A percentile compares a stretch with the other conserved stretches of the same genome.
Conservation (phyloP, 2,797 vertebrate genomes). For the Nyctalus aviator region DNA sequence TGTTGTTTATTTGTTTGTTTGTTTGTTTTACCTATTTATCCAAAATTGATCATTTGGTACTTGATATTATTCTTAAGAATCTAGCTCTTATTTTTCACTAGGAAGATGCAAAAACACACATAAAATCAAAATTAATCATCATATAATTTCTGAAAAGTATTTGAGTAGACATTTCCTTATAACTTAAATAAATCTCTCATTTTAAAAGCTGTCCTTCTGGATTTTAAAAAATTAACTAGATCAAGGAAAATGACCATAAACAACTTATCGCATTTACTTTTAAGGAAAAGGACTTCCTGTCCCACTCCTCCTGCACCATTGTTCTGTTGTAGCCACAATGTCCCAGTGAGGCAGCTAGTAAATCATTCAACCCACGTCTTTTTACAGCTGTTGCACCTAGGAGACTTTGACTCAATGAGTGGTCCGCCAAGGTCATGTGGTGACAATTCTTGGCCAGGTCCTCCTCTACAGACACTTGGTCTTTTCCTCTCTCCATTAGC, state of each 20-base stretch:
- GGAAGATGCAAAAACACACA: neutral
- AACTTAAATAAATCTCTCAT: constrained; percentile 11
- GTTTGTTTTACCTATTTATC: neutral
- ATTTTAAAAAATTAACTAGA: neutral
- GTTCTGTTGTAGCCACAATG: neutral
- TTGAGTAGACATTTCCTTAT: neutral
- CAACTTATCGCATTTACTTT: neutral
- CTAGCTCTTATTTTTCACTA: neutral
- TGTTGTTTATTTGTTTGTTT: neutral
- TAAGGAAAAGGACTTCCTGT: neutral
- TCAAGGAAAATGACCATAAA: neutral
- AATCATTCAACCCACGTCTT: neutral
- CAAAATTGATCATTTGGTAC: neutral
- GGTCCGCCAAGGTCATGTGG: neutral
- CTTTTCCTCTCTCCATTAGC: neutral
- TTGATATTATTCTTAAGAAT: constrained; percentile 33
- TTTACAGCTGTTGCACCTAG: neutral
- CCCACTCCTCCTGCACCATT: neutral
- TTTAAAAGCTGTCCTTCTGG: neutral
- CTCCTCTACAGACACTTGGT: neutral
- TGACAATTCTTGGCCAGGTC: neutral
- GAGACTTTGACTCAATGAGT: neutral
- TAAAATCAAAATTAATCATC: neutral
- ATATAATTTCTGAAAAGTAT: neutral
- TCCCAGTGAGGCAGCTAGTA: neutral